Percentiles rank a stretch among this genome's conserved stretches.
Conservation (phyloP, 2,888 invertebrate species). For the Orchesella flavescens region DNA sequence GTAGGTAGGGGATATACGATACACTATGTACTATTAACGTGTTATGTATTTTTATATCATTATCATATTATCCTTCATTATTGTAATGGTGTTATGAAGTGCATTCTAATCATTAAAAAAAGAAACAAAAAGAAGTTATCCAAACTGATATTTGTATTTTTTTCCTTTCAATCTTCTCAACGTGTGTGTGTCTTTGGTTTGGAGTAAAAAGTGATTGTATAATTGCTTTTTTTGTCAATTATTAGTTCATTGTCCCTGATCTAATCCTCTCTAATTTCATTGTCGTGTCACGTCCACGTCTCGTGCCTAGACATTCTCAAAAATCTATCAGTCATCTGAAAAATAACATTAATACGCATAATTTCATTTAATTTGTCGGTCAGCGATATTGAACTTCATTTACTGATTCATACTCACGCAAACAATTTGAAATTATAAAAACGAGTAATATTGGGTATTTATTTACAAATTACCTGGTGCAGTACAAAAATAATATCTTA, state of each 20-base stretch:
- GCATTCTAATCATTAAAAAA: slow-evolving; percentile 32
- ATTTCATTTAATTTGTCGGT: too few species aligned
- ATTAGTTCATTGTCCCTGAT: not conserved
- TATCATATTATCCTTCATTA: not conserved
- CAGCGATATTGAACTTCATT: too few species aligned
- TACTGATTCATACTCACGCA: too few species aligned
- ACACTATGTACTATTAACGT: not conserved
- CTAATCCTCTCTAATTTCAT: too few species aligned
- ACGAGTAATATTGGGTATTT: too few species aligned
- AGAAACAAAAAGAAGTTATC: not conserved
- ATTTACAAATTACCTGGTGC: not conserved
- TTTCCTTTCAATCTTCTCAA: not conserved
- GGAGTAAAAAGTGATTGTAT: not conserved
- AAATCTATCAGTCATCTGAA: too few species aligned
- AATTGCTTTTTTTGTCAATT: not conserved
- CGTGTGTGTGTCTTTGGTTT: not conserved
- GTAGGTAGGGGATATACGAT: not conserved
- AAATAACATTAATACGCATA: too few species aligned
- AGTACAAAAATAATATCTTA: not conserved
- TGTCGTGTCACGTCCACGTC: too few species aligned
- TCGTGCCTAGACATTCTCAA: too few species aligned
- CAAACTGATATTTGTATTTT: not conserved
- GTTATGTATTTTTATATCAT: slow-evolving; percentile 9
- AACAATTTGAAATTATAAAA: not conserved
- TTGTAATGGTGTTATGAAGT: slow-evolving; percentile 13